Conservation (phyloP, 2,113 vertebrate species). For the Macrotus californicus region DNA sequence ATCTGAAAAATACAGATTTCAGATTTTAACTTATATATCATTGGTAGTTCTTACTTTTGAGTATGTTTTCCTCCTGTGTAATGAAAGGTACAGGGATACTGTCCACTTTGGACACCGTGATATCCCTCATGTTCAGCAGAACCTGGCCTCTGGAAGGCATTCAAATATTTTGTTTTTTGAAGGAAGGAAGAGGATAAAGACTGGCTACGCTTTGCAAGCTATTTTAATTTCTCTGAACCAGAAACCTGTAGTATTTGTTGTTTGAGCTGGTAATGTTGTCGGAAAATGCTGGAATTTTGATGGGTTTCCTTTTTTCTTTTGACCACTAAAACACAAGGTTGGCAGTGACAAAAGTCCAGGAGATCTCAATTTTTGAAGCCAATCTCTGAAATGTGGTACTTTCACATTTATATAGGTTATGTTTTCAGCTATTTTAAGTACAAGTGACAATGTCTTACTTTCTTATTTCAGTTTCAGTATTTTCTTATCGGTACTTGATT, state of each 20-base stretch:
- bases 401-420: background rate
- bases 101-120: background rate
- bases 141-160: background rate
- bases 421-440: background rate
- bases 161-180: background rate
- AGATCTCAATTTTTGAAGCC: background rate
- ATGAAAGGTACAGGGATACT: background rate
- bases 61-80: background rate
- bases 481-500: background rate
- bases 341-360: background rate
- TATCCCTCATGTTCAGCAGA: too few species aligned
- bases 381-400: background rate
- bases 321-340: background rate
- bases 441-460: background rate
- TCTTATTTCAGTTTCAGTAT: background rate
- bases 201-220: background rate
- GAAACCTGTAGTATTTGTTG: background rate
- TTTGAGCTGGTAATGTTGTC: background rate
- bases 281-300: background rate
- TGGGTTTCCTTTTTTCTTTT: background rate
- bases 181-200: background rate
- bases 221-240: background rate
- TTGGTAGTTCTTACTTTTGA: background rate
- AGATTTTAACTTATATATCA: background rate
- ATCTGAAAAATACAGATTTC: background rate